These are phyloP conservation scores for Polyommatus icarus DNA, from an alignment of 2,888 invertebrate species.

Conservation along the genomic window DNA sequence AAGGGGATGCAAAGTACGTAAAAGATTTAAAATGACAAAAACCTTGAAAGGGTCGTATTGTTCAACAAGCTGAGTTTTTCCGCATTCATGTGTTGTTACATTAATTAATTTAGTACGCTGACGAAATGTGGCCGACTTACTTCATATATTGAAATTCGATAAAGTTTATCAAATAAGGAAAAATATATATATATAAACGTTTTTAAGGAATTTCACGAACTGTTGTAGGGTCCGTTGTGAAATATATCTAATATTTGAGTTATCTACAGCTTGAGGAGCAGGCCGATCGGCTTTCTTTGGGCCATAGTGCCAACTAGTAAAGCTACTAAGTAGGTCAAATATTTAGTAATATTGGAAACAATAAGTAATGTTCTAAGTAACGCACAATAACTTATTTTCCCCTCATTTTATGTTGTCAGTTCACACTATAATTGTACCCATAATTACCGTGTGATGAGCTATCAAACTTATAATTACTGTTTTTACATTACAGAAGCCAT, in stretches of 20 bases:
- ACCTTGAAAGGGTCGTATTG: background rate
- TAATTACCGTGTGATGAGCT: background rate
- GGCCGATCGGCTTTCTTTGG: too few species aligned
- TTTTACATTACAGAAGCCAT: slow-evolving; percentile 26
- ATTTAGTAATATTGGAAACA: too few species aligned
- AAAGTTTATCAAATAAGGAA: background rate
- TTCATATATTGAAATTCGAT: slow-evolving; percentile 5
- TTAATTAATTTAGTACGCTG: slow-evolving; percentile 2
- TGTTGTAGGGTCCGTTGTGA: too few species aligned
- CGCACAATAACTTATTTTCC: too few species aligned
- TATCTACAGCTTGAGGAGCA: too few species aligned
- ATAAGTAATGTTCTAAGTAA: too few species aligned
- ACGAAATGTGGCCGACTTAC: slow-evolving; percentile 7
- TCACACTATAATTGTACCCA: background rate
- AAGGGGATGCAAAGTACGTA: too few species aligned
- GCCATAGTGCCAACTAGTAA: too few species aligned
- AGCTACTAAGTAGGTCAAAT: too few species aligned
- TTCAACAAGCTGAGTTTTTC: background rate
- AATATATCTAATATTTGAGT: too few species aligned
- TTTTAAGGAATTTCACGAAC: background rate
- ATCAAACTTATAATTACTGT: slow-evolving; percentile 12
- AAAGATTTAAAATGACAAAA: too few species aligned
- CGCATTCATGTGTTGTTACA: slow-evolving; percentile 16
- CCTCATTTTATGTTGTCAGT: background rate
- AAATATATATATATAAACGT: background rate